These are phyloP conservation scores for Leucopternis melanops DNA, from an alignment of 2,113 vertebrate genomes.

Conservation along the genomic window DNA sequence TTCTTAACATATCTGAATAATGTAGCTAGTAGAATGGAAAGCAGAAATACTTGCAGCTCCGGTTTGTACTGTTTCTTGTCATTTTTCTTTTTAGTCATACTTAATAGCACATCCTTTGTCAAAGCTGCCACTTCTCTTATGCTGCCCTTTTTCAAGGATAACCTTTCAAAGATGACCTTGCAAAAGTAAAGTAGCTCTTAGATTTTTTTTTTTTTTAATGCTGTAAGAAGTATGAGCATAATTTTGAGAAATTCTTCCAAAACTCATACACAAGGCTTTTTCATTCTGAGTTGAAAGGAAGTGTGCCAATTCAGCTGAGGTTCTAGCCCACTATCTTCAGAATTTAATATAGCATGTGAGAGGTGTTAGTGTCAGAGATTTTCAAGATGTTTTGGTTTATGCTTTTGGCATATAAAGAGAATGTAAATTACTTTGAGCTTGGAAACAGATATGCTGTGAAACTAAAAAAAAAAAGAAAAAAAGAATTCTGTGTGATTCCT, in stretches of 20 bases:
- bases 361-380: constrained; percentile 69
- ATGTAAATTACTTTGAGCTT: constrained; percentile 71
- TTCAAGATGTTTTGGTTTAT: constrained; percentile 76
- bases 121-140: background rate
- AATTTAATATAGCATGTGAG: constrained; percentile 69
- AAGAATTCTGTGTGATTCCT: background rate
- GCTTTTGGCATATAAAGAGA: constrained; percentile 66
- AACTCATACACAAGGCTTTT: background rate
- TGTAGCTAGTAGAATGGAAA: background rate
- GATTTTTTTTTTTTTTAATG: background rate
- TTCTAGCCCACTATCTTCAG: constrained; percentile 60
- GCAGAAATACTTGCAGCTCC: background rate
- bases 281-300: constrained; percentile 9
- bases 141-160: background rate
- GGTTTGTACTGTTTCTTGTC: background rate
- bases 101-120: background rate
- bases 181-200: background rate
- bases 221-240: background rate
- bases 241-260: background rate
- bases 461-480: background rate
- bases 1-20: background rate
- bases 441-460: constrained; percentile 71
- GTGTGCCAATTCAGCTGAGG: background rate
- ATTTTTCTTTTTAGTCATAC: background rate
- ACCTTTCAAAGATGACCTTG: background rate